These are phyloP conservation scores for Sinocyclocheilus rhinocerous DNA, from an alignment of 2,113 vertebrate genomes.

Conservation along the genomic window DNA sequence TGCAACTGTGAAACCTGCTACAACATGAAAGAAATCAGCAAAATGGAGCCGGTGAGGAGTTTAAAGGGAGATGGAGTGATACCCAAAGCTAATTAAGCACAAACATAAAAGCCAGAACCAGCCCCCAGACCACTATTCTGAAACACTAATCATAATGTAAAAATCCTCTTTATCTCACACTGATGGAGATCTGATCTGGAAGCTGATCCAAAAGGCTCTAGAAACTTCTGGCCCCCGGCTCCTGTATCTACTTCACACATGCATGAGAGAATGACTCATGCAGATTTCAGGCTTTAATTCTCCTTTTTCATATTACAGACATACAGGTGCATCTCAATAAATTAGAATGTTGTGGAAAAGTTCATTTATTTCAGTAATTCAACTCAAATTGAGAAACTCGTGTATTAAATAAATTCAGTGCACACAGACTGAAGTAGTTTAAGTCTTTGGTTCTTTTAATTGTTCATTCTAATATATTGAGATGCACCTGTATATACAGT, in stretches of 20 bases:
- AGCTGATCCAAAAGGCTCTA: constrained; percentile 53
- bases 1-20: constrained; percentile 13
- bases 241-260: background rate
- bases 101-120: constrained; percentile 38
- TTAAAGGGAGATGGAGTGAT: constrained; percentile 38
- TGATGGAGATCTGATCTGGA: constrained; percentile 38
- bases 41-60: background rate
- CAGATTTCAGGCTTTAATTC: constrained; percentile 55
- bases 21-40: background rate
- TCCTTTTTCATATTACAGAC: constrained; percentile 59
- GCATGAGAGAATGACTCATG: constrained; percentile 3
- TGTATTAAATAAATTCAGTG: too few relatives aligned
- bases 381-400: too few relatives aligned
- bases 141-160: constrained; percentile 44
- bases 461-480: too few relatives aligned
- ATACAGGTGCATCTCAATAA: too few relatives aligned
- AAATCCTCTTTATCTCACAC: constrained; percentile 60
- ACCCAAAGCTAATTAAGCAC: constrained; percentile 48
- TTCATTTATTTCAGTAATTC: too few relatives aligned
- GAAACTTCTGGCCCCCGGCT: constrained; percentile 51
- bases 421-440: too few relatives aligned
- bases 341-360: too few relatives aligned
- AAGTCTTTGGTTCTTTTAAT: too few relatives aligned
- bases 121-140: constrained; percentile 7
- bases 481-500: too few relatives aligned